phyloP scores from a whole-genome alignment of 2,113 vertebrate genomes.

The Orthonyx spaldingii region DNA sequence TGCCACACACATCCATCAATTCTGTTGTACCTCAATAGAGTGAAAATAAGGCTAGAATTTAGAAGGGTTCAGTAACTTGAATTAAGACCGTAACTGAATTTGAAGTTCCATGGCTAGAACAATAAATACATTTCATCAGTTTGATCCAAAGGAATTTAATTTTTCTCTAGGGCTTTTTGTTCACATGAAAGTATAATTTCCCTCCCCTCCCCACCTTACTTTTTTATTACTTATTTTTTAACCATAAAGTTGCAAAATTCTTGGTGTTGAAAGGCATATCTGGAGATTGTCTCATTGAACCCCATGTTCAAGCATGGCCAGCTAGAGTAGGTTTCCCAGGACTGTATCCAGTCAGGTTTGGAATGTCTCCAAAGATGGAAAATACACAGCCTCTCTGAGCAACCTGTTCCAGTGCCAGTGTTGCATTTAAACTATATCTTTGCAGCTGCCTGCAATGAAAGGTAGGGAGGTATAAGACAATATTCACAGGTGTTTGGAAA shows the following conservation, averaged over 20 bases:
- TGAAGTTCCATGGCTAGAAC: background rate
- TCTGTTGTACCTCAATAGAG: background rate
- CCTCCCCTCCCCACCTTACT: rapidly evolving
- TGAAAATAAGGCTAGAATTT: background rate
- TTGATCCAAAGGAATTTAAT: background rate
- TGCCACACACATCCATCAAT: background rate
- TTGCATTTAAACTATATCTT: background rate
- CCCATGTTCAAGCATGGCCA: background rate
- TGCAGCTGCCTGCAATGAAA: background rate
- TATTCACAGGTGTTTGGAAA: background rate
- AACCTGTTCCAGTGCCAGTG: background rate
- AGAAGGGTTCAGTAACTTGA: background rate
- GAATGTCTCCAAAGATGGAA: background rate
- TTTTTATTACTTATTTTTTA: background rate
- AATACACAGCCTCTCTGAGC: background rate
- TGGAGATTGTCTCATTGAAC: background rate
- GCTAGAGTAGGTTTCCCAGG: background rate
- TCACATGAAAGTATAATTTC: background rate
- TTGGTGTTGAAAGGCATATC: background rate
- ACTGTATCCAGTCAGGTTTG: background rate
- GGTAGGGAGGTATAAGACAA: background rate
- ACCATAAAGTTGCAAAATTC: background rate
- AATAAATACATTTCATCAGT: background rate
- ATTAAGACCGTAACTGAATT: background rate
- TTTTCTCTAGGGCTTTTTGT: background rate